These are phyloP conservation scores for Hypomecis punctinalis DNA, from an alignment of 2,888 invertebrate genomes.

Conservation along the genomic window DNA sequence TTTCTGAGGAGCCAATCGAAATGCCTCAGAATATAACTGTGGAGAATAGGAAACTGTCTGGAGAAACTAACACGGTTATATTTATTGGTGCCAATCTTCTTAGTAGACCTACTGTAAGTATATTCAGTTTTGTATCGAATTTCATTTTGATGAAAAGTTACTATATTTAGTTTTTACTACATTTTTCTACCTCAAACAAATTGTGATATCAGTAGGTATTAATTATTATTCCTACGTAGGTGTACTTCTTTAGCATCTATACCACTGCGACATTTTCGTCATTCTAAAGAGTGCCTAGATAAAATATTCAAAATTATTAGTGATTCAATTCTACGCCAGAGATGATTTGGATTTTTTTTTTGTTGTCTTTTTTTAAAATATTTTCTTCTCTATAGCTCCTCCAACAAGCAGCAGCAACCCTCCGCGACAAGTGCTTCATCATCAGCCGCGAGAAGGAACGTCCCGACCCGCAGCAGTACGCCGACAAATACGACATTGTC, in stretches of 20 bases:
- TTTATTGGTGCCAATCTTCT: conserved; percentile 83
- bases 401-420: conserved; percentile 71
- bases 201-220: no score
- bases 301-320: no score
- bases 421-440: conserved; percentile 86
- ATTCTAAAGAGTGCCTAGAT: no score
- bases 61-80: conserved; percentile 80
- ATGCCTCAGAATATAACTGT: conserved; percentile 82
- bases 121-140: background rate
- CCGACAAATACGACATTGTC: conserved; percentile 78
- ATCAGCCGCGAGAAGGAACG: conserved; percentile 85
- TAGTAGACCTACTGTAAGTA: conserved; percentile 74
- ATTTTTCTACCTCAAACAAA: no score
- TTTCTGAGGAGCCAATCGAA: conserved; percentile 79
- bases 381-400: conserved; percentile 61
- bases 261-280: no score
- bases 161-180: no score
- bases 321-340: no score
- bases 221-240: no score
- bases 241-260: no score
- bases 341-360: no score
- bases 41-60: conserved; percentile 86
- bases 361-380: no score
- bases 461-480: conserved; percentile 71
- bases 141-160: background rate